These are phyloP conservation scores for Xerus rutilus DNA, from an alignment of 2,797 vertebrate genomes.

Conservation along the genomic window DNA sequence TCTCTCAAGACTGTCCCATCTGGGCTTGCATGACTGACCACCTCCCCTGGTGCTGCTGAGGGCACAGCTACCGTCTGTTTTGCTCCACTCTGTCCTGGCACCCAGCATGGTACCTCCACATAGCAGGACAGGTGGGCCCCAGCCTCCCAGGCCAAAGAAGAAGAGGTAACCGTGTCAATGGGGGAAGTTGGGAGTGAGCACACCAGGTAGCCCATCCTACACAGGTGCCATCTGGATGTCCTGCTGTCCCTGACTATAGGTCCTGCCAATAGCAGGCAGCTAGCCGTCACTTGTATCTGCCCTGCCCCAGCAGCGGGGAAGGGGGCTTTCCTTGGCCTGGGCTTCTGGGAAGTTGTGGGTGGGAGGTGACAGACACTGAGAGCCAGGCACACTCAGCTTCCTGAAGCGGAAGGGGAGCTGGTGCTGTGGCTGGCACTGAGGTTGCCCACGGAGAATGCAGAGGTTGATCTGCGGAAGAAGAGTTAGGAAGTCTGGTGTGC, in stretches of 20 bases:
- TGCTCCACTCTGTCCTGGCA: not conserved
- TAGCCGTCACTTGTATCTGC: not conserved
- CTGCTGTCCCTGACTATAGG: not conserved
- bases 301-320: not conserved
- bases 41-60: not conserved
- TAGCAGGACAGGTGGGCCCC: not conserved
- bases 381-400: not conserved
- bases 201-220: not conserved
- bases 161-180: not conserved
- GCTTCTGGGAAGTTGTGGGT: slow-evolving; percentile 64
- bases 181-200: not conserved
- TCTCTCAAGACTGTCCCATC: not conserved
- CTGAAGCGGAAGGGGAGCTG: not conserved
- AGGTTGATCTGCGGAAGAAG: not conserved
- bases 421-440: not conserved
- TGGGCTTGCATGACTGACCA: not conserved
- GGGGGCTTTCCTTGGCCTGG: not conserved
- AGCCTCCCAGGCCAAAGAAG: not conserved
- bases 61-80: not conserved
- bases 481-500: not conserved
- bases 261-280: not conserved
- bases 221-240: not conserved
- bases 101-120: not conserved
- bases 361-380: slow-evolving; percentile 10
- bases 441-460: not conserved